Base-by-base conservation (phyloP, 53 echinoderm and acorn worm species). In the Temnopleurus reevesii region DNA sequence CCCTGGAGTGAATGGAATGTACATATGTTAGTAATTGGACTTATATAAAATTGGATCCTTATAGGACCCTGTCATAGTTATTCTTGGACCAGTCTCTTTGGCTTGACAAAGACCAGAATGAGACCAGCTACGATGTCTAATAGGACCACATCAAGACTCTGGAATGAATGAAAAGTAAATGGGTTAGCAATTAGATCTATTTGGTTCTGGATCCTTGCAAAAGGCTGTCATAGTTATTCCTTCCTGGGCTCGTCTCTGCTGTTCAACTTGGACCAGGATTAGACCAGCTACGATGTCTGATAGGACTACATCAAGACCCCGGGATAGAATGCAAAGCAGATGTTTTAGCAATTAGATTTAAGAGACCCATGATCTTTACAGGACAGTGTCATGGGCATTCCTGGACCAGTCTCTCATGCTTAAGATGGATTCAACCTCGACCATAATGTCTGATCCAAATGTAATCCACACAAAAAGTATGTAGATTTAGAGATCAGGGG, bases 211-310 rank as follows among this genome's bases (percentile, higher is more conserved):
- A 46, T 87, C 46, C 33, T 65, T 65, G 51, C 49, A 30, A 18
- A 49, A 30, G 53, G 49, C 49, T 12, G 65, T 66, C 46, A 64
- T 87, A 21, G 91, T 61, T 23, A 93, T 51, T 53, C 86, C 83
- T 31, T 91, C 55, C 23, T 91, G 86, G 76, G 90, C 86, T n/a
- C 91, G 89, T 10, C 95, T 77, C 79, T 94, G 90, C 65, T 98
- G 98, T 58, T 98, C 98, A 24, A 94, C 84, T 76, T 96, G 96
- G 84, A 96, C 90, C 9, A 98, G 93, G 55, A 95, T 94, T 13
- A 98, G 93, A 13, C 96, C 98, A 12, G 98, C 98, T 12, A 94
- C 92, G 27, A 98, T 93, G 77, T 98, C 98, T 36, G 98, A 98
- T 53, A 94, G 92, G 53, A 98, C 98, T 10, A 95, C 61, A 55